Conservation (phyloP, 1,140 invertebrate species). For the Yoshiicerus persimilis region DNA sequence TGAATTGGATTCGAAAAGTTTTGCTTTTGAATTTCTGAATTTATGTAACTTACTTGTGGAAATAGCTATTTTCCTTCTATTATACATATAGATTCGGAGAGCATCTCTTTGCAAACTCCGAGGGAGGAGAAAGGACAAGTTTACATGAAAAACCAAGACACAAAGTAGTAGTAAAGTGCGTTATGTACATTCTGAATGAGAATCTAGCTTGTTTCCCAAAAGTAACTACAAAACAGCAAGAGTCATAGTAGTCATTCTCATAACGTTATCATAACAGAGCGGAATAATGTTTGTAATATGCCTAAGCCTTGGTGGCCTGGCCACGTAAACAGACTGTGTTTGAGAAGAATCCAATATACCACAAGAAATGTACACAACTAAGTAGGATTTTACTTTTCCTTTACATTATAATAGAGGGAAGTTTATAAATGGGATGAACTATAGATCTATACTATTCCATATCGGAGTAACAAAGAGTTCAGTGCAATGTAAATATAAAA, state of each 20-base stretch:
- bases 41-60: not conserved
- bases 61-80: conserved; percentile 1
- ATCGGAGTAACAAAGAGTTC: too few species aligned
- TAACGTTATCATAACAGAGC: not conserved
- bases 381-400: too few species aligned
- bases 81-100: too few species aligned
- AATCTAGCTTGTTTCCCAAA: not conserved
- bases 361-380: too few species aligned
- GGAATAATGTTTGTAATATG: not conserved
- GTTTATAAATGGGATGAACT: too few species aligned
- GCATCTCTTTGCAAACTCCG: too few species aligned
- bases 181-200: not conserved
- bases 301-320: not conserved
- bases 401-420: too few species aligned
- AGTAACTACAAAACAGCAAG: not conserved
- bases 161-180: too few species aligned
- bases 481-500: not conserved
- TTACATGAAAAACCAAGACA: not conserved
- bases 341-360: too few species aligned
- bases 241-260: not conserved
- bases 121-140: not conserved
- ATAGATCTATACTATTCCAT: too few species aligned
- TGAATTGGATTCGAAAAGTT: conserved; percentile 7
- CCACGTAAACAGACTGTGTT: not conserved
- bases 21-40: not conserved